Evolutionary conservation across 1,140 invertebrate species (phyloP).

Genomic region (Scaptomyza pallida): DNA sequence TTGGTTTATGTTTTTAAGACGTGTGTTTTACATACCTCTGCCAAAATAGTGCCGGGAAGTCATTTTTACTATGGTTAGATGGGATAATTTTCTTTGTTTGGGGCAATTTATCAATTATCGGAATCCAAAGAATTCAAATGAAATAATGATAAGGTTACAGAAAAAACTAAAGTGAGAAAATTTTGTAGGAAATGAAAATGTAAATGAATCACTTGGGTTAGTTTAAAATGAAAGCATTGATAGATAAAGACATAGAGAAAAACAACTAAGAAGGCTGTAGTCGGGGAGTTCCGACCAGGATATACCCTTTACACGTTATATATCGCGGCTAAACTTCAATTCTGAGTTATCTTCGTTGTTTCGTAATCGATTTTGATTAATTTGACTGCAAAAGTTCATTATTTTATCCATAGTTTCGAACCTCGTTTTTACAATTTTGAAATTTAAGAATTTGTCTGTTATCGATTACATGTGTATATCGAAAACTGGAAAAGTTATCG

Average conservation of each 20-base stretch:
- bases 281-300: no score
- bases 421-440: no score
- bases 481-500: no score
- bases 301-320: no score
- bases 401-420: no score
- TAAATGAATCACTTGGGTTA: conserved; percentile 20
- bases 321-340: no score
- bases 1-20: conserved; percentile 45
- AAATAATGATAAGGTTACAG: conserved; percentile 8
- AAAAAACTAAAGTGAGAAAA: background rate
- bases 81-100: conserved; percentile 45
- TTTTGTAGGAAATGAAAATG: conserved; percentile 15
- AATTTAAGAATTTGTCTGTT: no score
- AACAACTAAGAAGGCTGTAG: no score
- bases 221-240: background rate
- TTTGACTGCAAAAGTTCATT: no score
- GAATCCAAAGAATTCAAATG: background rate
- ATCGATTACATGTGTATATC: no score
- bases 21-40: conserved; percentile 84
- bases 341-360: no score
- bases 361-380: no score
- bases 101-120: background rate
- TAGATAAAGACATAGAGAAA: background rate
- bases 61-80: conserved; percentile 81
- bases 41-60: conserved; percentile 84